Percentiles rank a stretch among this genome's conserved stretches.
Evolutionary conservation across 2,888 invertebrate genomes (phyloP).

Genomic region (Antitype chi): DNA sequence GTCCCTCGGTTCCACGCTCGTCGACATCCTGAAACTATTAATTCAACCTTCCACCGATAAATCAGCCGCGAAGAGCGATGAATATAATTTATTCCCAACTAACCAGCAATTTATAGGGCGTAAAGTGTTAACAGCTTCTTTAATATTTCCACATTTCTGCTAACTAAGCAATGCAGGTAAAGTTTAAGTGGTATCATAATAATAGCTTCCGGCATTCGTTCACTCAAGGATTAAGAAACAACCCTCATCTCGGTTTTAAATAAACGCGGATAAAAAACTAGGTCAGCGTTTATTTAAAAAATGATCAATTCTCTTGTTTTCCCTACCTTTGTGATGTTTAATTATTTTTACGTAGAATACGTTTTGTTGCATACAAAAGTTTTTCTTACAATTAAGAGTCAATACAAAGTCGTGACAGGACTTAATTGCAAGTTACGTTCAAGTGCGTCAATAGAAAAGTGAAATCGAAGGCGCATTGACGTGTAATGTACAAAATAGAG

Average conservation of each 20-base stretch:
- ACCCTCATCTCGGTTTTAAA: slow-evolving; percentile 52
- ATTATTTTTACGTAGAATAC: slow-evolving; percentile 40
- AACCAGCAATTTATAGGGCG: slow-evolving; percentile 77
- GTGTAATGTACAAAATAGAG: slow-evolving; percentile 42
- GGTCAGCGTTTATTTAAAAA: slow-evolving; percentile 44
- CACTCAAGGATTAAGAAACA: slow-evolving; percentile 46
- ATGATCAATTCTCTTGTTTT: slow-evolving; percentile 42
- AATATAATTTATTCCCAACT: slow-evolving; percentile 80
- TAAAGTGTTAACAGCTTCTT: slow-evolving; percentile 75
- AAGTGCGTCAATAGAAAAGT: slow-evolving; percentile 51
- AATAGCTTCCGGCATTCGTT: slow-evolving; percentile 41
- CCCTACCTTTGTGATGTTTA: slow-evolving; percentile 36
- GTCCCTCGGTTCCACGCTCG: slow-evolving; percentile 62
- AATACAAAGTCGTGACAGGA: slow-evolving; percentile 51
- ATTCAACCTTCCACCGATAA: slow-evolving; percentile 77
- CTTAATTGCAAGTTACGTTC: slow-evolving; percentile 56
- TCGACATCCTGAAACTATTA: slow-evolving; percentile 84
- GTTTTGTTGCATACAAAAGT: slow-evolving; percentile 31
- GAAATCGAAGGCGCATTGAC: slow-evolving; percentile 56
- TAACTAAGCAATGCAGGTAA: slow-evolving; percentile 34
- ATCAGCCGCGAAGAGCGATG: slow-evolving; percentile 77
- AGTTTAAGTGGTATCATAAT: slow-evolving; percentile 38
- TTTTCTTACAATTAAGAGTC: slow-evolving; percentile 45
- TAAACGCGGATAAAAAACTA: slow-evolving; percentile 54
- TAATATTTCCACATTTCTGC: slow-evolving; percentile 60